Percentiles rank a stretch among this genome's conserved stretches.
These are phyloP conservation scores for Eptatretus atami DNA, from an alignment of 2,797 vertebrate genomes.

Conservation along the genomic window DNA sequence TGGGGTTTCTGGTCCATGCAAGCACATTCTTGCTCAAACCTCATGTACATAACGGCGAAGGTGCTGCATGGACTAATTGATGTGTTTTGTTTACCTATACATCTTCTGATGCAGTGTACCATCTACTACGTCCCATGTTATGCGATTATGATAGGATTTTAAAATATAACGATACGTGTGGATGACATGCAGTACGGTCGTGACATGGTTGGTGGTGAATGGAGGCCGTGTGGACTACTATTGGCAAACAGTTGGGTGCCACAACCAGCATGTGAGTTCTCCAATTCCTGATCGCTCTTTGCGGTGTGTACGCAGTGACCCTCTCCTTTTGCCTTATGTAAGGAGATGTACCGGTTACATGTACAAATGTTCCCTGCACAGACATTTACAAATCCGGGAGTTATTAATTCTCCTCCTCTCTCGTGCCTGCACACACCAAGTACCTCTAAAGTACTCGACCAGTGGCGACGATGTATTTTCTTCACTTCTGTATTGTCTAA, in stretches of 20 bases:
- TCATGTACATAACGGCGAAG: conserved; percentile 98
- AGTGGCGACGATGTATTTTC: no score
- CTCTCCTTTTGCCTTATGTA: conserved; percentile 88
- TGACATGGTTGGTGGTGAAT: conserved; percentile 95
- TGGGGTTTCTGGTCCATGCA: conserved; percentile 82
- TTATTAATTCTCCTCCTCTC: no score
- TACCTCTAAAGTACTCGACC: no score
- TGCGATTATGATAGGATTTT: no score
- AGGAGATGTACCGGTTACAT: conserved; percentile 15
- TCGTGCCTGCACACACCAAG: no score
- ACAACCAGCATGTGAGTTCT: conserved; percentile 95
- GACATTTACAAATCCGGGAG: no score
- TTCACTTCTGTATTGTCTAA: no score
- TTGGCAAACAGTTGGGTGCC: conserved; percentile 95
- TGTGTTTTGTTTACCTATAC: background rate
- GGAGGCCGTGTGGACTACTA: conserved; percentile 91
- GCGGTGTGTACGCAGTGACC: conserved; percentile 80
- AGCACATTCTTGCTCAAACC: conserved; percentile 92
- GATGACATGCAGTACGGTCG: conserved; percentile 41
- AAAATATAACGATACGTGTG: no score
- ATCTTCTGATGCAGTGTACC: no score
- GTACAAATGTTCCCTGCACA: no score
- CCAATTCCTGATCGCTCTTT: conserved; percentile 92
- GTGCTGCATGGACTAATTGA: conserved; percentile 16
- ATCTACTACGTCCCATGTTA: no score